Base-by-base conservation (phyloP, 2,888 invertebrate genomes). In the Julus scandinavius region DNA sequence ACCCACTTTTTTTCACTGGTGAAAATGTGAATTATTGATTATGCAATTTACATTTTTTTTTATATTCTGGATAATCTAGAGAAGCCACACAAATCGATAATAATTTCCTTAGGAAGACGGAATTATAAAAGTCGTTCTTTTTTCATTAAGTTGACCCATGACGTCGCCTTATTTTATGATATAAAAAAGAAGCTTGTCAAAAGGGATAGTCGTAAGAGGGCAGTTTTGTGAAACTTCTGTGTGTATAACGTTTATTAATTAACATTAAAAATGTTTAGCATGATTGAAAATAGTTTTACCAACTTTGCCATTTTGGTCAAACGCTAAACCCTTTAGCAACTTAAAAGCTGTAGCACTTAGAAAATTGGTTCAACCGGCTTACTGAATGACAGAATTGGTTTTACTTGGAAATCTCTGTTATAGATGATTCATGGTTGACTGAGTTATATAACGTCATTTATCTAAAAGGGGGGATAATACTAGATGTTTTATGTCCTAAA, bases 21-120 rank as follows among this genome's bases (percentile, higher is more conserved):
- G 80, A 38, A 80, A 80, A 80, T 80, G 80, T 38, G 80, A 80
- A 80, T 80, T 80, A 80, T 80, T 80, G 80, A 80, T 80, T 80
- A 80, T 38, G 80, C 80, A 80, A 80, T 80, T 80, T 80, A 80
- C 13, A 38, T 38, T 80, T 80, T 45, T 45, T 54, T 80, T 80
- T 80, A 80, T 80, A 54, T 11, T 29, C 13, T 38, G 80, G 38
- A 20, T 80, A 80, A 80, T 80, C 80, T 80, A 1, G 80, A 80
- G 80, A 80, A 80, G 20, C 80, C 80, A 29, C 80, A 38, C 38
- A 20, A 80, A 80, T 80, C 80, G 38, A 80, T 80, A 80, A 80
- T 80, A 80, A 72, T 72, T 72, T 72, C 63, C 63, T 72, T 72
- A 20, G 63, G 4, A 72, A 38, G 38, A 38, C 11, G 80, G 38